Conservation (phyloP, 2,113 vertebrate genomes). For the Scophthalmus maximus region DNA sequence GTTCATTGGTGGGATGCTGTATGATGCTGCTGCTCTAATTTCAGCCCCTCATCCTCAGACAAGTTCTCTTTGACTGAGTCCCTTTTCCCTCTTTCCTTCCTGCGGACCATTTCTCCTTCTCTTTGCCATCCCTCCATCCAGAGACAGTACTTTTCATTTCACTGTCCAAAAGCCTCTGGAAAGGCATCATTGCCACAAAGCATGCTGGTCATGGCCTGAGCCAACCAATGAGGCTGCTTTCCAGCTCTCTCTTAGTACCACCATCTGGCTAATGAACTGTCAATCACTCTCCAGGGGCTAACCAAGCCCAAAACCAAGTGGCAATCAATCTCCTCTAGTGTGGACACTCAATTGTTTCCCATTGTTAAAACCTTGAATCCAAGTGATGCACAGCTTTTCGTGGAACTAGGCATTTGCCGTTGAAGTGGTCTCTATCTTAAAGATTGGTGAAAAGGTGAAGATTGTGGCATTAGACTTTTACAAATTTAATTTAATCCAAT, state of each 20-base stretch:
- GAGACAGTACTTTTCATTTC: conserved; percentile 17
- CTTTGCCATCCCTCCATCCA: conserved; percentile 7
- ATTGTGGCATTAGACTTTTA: conserved; percentile 12
- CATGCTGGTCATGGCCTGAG: conserved; percentile 49
- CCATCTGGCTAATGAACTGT: conserved; percentile 82
- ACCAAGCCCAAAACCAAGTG: conserved; percentile 61
- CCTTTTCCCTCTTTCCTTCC: conserved; percentile 16
- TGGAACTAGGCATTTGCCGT: not conserved
- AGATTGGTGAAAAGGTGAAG: not conserved
- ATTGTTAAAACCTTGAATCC: conserved; percentile 54
- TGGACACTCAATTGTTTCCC: conserved; percentile 64
- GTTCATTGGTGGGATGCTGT: not conserved
- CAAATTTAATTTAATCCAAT: conserved; percentile 11
- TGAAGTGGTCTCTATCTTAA: conserved; percentile 20
- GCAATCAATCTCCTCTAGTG: conserved; percentile 70
- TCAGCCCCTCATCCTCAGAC: not conserved
- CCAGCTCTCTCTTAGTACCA: conserved; percentile 56
- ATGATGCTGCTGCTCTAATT: not conserved
- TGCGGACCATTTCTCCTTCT: conserved; percentile 10
- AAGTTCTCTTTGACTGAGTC: conserved; percentile 21
- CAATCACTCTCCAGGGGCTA: conserved; percentile 67
- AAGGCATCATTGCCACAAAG: conserved; percentile 43
- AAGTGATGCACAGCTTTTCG: conserved; percentile 43
- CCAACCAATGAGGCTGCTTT: conserved; percentile 47
- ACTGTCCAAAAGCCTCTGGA: conserved; percentile 35